A percentile compares a stretch with the other conserved stretches of the same genome.
Evolutionary conservation across 2,113 vertebrate species (phyloP).

Genomic region (Bettongia penicillata): DNA sequence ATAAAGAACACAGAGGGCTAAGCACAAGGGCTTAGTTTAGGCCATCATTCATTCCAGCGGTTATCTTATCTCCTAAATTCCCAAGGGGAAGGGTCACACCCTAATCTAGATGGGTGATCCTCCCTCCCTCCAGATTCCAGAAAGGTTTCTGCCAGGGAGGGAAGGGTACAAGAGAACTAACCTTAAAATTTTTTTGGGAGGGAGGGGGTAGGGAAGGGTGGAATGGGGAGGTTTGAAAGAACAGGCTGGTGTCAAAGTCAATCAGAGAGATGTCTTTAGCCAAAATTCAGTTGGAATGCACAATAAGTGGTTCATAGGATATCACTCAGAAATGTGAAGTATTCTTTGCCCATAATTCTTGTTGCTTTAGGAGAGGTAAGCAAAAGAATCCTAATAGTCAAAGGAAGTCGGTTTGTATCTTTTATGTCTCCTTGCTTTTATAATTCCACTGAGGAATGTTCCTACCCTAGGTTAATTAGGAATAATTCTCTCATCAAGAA

Average conservation of each 20-base stretch:
- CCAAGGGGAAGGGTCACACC: constrained; percentile 63
- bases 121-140: constrained; percentile 74
- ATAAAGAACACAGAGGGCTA: constrained; percentile 68
- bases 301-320: constrained; percentile 56
- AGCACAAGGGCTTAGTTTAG: constrained; percentile 45
- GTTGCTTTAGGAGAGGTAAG: not conserved
- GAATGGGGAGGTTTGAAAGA: constrained; percentile 55
- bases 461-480: constrained; percentile 24
- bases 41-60: constrained; percentile 67
- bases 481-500: constrained; percentile 24
- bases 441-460: constrained; percentile 75
- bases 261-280: constrained; percentile 65
- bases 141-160: constrained; percentile 69
- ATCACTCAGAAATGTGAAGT: constrained; percentile 58
- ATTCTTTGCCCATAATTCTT: constrained; percentile 53
- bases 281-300: constrained; percentile 65
- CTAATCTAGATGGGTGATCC: constrained; percentile 75
- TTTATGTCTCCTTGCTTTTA: constrained; percentile 75
- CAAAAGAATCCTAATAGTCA: constrained; percentile 7
- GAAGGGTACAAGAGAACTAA: constrained; percentile 70
- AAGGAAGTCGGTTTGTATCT: constrained; percentile 48
- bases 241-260: constrained; percentile 63
- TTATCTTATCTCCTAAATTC: constrained; percentile 71
- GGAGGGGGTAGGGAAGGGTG: not conserved
- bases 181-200: constrained; percentile 50